Evolutionary conservation across 2,113 vertebrate genomes (phyloP).

Genomic region (Orientallactaga bullata): DNA sequence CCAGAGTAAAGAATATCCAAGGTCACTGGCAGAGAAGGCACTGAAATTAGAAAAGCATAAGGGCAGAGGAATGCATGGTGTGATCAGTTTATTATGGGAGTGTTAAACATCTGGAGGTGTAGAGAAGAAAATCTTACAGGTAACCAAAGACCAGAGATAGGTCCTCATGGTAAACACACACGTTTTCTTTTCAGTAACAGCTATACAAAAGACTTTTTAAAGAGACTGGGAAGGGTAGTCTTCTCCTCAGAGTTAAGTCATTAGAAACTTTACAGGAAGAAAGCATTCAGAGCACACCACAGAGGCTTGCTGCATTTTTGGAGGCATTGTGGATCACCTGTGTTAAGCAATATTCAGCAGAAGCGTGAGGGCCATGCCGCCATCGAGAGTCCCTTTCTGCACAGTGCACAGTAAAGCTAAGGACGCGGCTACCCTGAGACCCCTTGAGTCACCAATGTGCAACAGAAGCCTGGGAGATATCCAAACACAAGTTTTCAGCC

Average conservation of each 20-base stretch:
- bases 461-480: neutral
- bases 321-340: neutral
- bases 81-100: too few relatives aligned
- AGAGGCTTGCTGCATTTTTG: neutral
- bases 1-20: neutral
- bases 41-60: neutral
- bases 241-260: neutral
- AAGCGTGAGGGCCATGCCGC: neutral
- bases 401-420: neutral
- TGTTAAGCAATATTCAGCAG: neutral
- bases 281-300: neutral
- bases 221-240: neutral
- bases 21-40: neutral
- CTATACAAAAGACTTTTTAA: neutral
- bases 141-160: neutral
- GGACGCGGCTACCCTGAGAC: neutral
- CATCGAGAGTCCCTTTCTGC: neutral
- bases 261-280: neutral
- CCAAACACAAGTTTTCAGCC: neutral
- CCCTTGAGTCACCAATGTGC: neutral
- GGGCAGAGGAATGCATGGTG: neutral
- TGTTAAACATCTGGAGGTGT: neutral
- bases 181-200: neutral
- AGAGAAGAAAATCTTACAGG: neutral
- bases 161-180: neutral